phyloP scores from a whole-genome alignment of 1,140 invertebrate species.

The Temnothorax nylanderi region DNA sequence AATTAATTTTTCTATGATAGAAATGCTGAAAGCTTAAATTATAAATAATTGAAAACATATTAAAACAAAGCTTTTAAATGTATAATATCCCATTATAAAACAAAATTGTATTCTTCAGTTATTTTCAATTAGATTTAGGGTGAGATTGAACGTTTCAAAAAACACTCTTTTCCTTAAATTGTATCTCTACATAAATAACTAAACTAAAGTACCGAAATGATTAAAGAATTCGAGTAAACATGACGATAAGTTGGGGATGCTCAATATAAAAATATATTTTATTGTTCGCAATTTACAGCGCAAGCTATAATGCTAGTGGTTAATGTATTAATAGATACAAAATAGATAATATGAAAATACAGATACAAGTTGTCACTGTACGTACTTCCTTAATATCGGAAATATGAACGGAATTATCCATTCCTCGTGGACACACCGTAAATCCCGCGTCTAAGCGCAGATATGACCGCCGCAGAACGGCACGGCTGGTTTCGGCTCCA shows the following conservation, averaged over 20 bases:
- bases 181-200: neutral
- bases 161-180: neutral
- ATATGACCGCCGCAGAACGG: constrained; percentile 24
- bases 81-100: neutral
- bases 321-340: neutral
- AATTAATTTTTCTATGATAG: neutral
- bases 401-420: constrained; percentile 33
- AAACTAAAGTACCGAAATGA: neutral
- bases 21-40: neutral
- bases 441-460: constrained; percentile 25
- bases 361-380: neutral
- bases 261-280: neutral
- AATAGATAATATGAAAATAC: too few species aligned
- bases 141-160: neutral
- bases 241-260: neutral
- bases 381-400: neutral
- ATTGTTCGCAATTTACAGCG: constrained; percentile 23
- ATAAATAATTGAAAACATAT: neutral
- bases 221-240: neutral
- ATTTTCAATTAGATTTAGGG: neutral
- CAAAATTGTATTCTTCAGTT: neutral
- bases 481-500: constrained; percentile 67
- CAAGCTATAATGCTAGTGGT: neutral
- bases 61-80: neutral
- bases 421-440: constrained; percentile 8